Conservation (phyloP, 2,113 vertebrate genomes). For the Callaeas wilsoni region DNA sequence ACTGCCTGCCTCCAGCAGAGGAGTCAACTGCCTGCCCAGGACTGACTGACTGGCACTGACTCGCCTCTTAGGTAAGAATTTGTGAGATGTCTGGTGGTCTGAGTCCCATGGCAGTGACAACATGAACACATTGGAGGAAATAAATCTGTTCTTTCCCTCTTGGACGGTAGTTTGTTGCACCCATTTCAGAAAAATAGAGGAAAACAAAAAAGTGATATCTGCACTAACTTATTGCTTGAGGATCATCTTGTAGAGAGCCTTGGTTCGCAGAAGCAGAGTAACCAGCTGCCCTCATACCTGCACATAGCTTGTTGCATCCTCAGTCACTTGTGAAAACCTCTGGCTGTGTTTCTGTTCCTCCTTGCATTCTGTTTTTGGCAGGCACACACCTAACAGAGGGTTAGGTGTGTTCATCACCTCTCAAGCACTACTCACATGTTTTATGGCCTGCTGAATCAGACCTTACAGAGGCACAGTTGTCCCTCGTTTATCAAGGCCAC, state of each 20-base stretch:
- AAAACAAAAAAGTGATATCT: fast-evolving
- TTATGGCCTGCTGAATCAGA: neutral
- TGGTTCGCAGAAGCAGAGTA: neutral
- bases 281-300: neutral
- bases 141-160: neutral
- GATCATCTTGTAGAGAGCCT: neutral
- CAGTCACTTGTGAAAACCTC: neutral
- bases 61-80: neutral
- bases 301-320: neutral
- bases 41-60: neutral
- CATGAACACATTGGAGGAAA: neutral
- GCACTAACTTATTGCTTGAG: neutral
- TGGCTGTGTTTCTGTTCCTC: neutral
- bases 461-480: neutral
- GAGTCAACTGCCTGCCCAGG: neutral
- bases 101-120: neutral
- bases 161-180: neutral
- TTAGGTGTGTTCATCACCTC: neutral
- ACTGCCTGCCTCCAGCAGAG: neutral
- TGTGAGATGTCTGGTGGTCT: neutral
- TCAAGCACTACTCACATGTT: neutral
- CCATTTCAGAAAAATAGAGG: neutral
- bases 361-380: neutral
- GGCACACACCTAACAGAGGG: neutral
- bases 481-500: neutral